Conservation (phyloP, 2,888 invertebrate species). For the Philereme transversata region DNA sequence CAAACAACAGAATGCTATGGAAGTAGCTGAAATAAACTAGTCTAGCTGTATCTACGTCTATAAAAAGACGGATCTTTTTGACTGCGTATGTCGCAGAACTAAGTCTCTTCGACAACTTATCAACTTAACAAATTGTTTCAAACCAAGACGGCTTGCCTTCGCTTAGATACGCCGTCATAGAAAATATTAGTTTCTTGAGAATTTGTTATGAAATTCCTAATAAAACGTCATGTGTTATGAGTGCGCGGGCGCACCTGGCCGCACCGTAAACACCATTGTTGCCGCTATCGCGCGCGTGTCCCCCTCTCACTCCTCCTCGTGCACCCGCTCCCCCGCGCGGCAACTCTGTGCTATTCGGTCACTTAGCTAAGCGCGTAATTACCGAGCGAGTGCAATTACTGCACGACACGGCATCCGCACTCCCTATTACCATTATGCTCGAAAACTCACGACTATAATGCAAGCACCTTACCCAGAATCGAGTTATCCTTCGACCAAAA, state of each 20-base stretch:
- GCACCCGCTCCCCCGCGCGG: background rate
- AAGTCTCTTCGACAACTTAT: no score
- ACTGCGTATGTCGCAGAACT: no score
- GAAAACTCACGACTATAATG: no score
- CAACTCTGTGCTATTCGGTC: slow-evolving; percentile 23
- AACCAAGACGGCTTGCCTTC: no score
- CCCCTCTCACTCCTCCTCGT: background rate
- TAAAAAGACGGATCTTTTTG: no score
- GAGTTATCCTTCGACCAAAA: no score
- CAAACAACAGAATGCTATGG: no score
- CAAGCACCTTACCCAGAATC: no score
- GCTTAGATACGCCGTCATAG: background rate
- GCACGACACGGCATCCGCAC: slow-evolving; percentile 5
- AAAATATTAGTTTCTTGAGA: slow-evolving; percentile 11
- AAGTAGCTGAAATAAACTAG: no score
- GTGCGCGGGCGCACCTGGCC: slow-evolving; percentile 39
- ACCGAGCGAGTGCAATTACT: slow-evolving; percentile 6
- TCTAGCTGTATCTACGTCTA: no score
- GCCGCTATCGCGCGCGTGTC: slow-evolving; percentile 29
- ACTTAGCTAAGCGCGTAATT: slow-evolving; percentile 23
- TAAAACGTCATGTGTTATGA: slow-evolving; percentile 39
- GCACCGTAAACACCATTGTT: slow-evolving; percentile 51
- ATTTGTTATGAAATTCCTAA: slow-evolving; percentile 51
- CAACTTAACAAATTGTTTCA: no score
- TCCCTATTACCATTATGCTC: background rate